Percentiles rank a stretch among this genome's conserved stretches.
These are phyloP conservation scores for Trypoxylus dichotomus DNA, from an alignment of 1,140 invertebrate genomes.

Conservation along the genomic window DNA sequence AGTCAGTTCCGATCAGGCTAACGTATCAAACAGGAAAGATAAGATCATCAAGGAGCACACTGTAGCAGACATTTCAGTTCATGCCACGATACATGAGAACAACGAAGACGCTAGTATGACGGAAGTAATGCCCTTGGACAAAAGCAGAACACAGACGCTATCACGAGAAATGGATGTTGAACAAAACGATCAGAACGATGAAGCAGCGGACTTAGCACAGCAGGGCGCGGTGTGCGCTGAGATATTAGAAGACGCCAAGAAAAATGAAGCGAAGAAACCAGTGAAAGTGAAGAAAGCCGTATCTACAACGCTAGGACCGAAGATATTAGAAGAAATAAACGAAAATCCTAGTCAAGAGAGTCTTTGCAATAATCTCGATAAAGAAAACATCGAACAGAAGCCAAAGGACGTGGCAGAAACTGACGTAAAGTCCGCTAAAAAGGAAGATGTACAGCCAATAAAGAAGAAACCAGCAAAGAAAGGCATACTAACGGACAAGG, in stretches of 20 bases:
- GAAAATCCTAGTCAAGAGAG: slow-evolving; percentile 50
- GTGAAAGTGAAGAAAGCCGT: slow-evolving; percentile 46
- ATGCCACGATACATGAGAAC: slow-evolving; percentile 42
- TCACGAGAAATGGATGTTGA: slow-evolving; percentile 47
- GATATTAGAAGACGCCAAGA: slow-evolving; percentile 50
- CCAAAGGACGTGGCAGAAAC: slow-evolving; percentile 35
- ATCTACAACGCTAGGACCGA: slow-evolving; percentile 41
- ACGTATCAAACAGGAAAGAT: slow-evolving; percentile 61
- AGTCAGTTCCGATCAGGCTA: slow-evolving; percentile 64
- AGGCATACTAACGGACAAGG: slow-evolving; percentile 50
- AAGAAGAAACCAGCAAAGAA: slow-evolving; percentile 48
- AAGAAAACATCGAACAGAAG: slow-evolving; percentile 49
- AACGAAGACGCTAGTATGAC: slow-evolving; percentile 44
- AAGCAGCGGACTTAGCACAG: slow-evolving; percentile 37
- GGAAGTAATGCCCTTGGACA: slow-evolving; percentile 44
- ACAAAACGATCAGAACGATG: slow-evolving; percentile 34
- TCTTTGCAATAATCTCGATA: slow-evolving; percentile 50
- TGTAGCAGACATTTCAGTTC: slow-evolving; percentile 49
- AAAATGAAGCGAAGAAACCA: slow-evolving; percentile 48
- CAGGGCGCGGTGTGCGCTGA: slow-evolving; percentile 51
- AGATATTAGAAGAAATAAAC: slow-evolving; percentile 47
- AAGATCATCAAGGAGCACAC: slow-evolving; percentile 52
- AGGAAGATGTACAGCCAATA: slow-evolving; percentile 39
- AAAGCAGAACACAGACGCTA: slow-evolving; percentile 51
- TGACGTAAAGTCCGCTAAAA: slow-evolving; percentile 38